Percentiles rank a stretch among this genome's conserved stretches.
These are phyloP conservation scores for Eumeta japonica DNA, from an alignment of 1,140 invertebrate genomes.

Conservation along the genomic window DNA sequence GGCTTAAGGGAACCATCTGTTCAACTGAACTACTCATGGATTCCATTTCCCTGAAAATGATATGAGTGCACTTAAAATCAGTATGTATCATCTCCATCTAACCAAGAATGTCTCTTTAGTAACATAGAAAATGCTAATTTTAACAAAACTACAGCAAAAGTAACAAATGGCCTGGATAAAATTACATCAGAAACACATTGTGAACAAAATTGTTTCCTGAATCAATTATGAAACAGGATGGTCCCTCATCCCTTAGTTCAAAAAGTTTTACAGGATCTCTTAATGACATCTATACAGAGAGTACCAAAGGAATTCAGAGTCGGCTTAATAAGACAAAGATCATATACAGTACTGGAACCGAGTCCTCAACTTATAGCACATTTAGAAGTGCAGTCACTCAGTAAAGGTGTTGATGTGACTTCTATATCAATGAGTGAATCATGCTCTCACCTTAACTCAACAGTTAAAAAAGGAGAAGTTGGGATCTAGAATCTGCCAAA, in stretches of 20 bases:
- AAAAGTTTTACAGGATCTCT: conserved; percentile 54
- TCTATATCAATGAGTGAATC: conserved; percentile 53
- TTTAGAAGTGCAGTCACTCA: conserved; percentile 53
- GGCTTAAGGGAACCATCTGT: too few relatives aligned
- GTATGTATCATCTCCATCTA: too few relatives aligned
- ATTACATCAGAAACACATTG: background rate
- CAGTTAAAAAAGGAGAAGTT: conserved; percentile 50
- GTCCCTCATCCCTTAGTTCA: conserved; percentile 33
- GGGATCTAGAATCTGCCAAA: conserved; percentile 55
- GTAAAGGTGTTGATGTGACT: conserved; percentile 46
- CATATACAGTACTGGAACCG: conserved; percentile 63
- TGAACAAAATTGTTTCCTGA: conserved; percentile 19
- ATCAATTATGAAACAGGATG: conserved; percentile 24
- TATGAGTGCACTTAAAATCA: too few relatives aligned
- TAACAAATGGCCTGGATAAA: too few relatives aligned
- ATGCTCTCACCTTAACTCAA: conserved; percentile 28
- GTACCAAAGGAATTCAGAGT: conserved; percentile 20
- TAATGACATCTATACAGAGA: conserved; percentile 41
- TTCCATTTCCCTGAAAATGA: too few relatives aligned
- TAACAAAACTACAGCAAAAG: too few relatives aligned
- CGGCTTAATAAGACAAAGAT: conserved; percentile 61
- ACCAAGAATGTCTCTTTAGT: too few relatives aligned
- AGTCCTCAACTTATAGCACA: conserved; percentile 63
- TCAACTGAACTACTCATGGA: too few relatives aligned
- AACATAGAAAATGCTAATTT: too few relatives aligned